Percentiles rank a stretch among this genome's conserved stretches.
Conservation (phyloP, 2,113 vertebrate genomes). For the Solea senegalensis region DNA sequence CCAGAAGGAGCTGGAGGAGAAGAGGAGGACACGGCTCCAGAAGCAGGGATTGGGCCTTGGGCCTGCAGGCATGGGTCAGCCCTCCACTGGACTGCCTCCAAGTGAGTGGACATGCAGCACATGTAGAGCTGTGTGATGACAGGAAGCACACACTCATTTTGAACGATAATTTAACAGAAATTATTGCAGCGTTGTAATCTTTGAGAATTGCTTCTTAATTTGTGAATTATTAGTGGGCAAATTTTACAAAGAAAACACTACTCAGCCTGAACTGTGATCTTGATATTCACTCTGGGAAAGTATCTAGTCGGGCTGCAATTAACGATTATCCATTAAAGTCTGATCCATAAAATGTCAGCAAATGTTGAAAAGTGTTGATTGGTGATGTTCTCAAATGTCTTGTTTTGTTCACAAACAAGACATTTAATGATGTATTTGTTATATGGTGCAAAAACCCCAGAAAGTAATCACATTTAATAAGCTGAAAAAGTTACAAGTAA, state of each 20-base stretch:
- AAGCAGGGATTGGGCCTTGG: slow-evolving; percentile 91
- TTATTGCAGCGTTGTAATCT: not conserved
- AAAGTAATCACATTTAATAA: too few species aligned
- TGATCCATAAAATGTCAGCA: too few species aligned
- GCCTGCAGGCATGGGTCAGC: slow-evolving; percentile 74
- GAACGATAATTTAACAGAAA: not conserved
- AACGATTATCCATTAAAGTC: too few species aligned
- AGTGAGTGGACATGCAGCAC: slow-evolving; percentile 82
- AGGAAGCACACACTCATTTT: not conserved
- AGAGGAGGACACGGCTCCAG: slow-evolving; percentile 91
- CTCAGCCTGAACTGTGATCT: not conserved
- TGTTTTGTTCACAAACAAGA: too few species aligned
- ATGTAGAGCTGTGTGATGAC: not conserved
- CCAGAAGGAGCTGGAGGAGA: slow-evolving; percentile 97
- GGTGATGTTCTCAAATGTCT: too few species aligned
- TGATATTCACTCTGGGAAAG: not conserved
- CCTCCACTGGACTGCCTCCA: slow-evolving; percentile 83
- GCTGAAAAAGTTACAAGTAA: too few species aligned
- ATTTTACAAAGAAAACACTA: not conserved
- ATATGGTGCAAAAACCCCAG: too few species aligned
- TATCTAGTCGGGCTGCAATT: not conserved
- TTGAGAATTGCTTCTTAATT: not conserved
- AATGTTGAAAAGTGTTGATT: too few species aligned
- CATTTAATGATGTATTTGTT: too few species aligned
- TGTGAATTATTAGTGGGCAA: not conserved